Conservation (phyloP, 2,797 vertebrate species). For the Cottoperca gobio region DNA sequence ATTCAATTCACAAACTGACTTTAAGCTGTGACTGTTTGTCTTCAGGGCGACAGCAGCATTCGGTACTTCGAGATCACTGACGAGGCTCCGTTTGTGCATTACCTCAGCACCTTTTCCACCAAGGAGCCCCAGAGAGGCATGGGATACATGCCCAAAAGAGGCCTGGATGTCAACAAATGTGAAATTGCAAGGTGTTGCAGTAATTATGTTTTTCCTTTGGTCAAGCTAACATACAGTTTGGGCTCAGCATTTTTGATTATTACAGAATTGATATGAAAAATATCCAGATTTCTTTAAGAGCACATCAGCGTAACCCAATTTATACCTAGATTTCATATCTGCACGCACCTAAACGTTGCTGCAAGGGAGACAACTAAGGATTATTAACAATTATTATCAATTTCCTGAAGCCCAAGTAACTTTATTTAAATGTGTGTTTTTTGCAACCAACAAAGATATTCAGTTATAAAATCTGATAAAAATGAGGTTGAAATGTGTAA, state of each 20-base stretch:
- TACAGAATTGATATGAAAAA: background rate
- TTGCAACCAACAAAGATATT: background rate
- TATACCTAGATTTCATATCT: background rate
- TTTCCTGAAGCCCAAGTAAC: background rate
- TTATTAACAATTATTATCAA: too few relatives aligned
- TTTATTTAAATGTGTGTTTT: background rate
- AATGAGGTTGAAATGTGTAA: too few relatives aligned
- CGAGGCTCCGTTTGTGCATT: slow-evolving; percentile 97
- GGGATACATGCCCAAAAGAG: slow-evolving; percentile 99
- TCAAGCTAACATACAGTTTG: background rate
- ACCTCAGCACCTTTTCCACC: slow-evolving; percentile 98
- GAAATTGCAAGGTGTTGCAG: slow-evolving; percentile 94
- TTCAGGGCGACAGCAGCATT: slow-evolving; percentile 98
- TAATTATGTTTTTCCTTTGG: background rate
- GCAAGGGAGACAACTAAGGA: background rate
- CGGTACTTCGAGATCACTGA: slow-evolving; percentile 99
- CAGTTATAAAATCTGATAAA: too few relatives aligned
- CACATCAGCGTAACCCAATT: background rate
- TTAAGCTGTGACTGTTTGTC: slow-evolving; percentile 9
- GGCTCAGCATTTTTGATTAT: background rate
- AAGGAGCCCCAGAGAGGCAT: slow-evolving; percentile 99
- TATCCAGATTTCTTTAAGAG: background rate
- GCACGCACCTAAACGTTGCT: background rate
- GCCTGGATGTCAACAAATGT: slow-evolving; percentile 98
- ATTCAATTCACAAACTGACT: background rate